These are phyloP conservation scores for Trematocara stigmaticum DNA, from an alignment of 2,113 vertebrate genomes.

Conservation along the genomic window DNA sequence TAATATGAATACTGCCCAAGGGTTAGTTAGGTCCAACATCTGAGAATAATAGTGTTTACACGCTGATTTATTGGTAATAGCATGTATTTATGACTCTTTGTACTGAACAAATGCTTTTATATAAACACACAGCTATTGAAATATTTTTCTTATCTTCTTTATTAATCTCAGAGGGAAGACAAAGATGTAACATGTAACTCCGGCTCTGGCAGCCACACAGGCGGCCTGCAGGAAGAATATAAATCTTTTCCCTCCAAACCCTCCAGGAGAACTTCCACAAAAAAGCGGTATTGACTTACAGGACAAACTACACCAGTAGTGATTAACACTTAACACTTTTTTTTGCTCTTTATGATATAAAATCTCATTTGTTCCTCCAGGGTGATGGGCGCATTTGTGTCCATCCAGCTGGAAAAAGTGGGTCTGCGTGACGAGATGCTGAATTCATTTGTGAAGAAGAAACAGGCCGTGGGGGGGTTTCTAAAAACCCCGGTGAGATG, in stretches of 20 bases:
- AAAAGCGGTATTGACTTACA: background rate
- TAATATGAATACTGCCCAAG: background rate
- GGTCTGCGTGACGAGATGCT: constrained; percentile 67
- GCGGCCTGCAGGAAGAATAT: background rate
- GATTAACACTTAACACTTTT: background rate
- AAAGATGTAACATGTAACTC: constrained; percentile 28
- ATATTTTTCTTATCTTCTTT: background rate
- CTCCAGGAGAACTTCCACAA: background rate
- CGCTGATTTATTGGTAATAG: background rate
- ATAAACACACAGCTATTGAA: background rate
- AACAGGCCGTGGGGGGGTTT: constrained; percentile 28
- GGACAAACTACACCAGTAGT: background rate
- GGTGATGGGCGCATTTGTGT: constrained; percentile 71
- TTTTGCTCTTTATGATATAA: background rate
- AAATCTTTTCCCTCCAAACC: background rate
- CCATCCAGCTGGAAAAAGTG: constrained; percentile 74
- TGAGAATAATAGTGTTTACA: background rate
- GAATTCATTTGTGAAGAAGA: constrained; percentile 66
- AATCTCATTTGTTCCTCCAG: constrained; percentile 41
- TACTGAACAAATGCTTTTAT: background rate
- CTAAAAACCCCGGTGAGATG: constrained; percentile 62
- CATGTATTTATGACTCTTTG: background rate
- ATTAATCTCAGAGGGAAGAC: background rate
- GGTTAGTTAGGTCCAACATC: background rate
- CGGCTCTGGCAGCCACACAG: background rate